phyloP scores from a whole-genome alignment of 2,113 vertebrate species.

The Phocoena phocoena region DNA sequence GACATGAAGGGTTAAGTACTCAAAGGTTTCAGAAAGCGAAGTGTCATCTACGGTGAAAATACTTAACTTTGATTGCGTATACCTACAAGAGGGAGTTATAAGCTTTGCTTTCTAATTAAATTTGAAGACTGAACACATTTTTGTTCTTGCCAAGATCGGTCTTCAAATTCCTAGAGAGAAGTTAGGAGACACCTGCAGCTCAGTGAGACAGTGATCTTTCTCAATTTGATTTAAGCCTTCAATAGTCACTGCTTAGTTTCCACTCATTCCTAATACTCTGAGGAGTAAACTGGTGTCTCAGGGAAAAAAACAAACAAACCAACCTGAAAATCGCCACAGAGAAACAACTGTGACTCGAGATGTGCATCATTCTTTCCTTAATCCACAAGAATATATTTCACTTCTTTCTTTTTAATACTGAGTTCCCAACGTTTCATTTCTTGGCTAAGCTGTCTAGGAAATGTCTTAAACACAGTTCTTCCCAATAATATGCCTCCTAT shows the following conservation, averaged over 20 bases:
- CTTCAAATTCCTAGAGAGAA: conserved; percentile 33
- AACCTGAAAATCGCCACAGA: not conserved
- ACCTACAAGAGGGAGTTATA: not conserved
- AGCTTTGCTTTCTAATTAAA: conserved; percentile 33
- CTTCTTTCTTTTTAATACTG: not conserved
- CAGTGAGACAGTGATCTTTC: not conserved
- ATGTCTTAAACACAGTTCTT: not conserved
- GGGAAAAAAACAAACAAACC: rapidly evolving
- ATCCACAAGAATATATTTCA: not conserved
- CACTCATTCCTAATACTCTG: not conserved
- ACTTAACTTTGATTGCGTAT: not conserved
- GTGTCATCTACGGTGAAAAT: not conserved
- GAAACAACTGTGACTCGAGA: not conserved
- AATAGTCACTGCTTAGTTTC: not conserved
- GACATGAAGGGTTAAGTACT: not conserved
- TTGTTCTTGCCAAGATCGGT: not conserved
- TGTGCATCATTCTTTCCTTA: not conserved
- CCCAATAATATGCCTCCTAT: not conserved
- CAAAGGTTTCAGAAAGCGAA: not conserved
- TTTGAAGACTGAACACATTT: not conserved
- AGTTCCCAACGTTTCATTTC: not conserved
- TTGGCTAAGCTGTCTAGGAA: not conserved
- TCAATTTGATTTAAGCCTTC: not conserved
- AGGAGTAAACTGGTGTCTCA: not conserved
- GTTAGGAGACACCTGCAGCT: not conserved